A percentile compares a stretch with the other conserved stretches of the same genome.
Conservation (phyloP, 2,113 vertebrate species). For the Pongo abelii region DNA sequence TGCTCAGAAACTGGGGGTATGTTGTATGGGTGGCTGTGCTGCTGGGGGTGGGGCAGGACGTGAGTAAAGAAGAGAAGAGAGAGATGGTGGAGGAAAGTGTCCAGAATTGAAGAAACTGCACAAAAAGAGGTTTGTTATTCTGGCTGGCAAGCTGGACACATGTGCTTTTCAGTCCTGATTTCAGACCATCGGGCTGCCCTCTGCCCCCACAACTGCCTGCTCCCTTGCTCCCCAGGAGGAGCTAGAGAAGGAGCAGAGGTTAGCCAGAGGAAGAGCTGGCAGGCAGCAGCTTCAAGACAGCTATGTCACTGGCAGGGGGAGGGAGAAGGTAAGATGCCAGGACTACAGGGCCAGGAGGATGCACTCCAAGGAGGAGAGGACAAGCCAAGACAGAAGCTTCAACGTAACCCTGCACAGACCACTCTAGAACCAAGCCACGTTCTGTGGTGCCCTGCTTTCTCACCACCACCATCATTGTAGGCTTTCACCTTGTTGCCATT, state of each 20-base stretch:
- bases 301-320: slow-evolving; percentile 76
- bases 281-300: slow-evolving; percentile 71
- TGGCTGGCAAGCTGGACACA: background rate
- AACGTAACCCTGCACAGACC: accelerated
- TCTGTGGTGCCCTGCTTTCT: background rate
- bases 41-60: background rate
- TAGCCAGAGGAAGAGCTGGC: slow-evolving; percentile 85
- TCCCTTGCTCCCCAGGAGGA: slow-evolving; percentile 75
- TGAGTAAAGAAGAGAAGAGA: background rate
- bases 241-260: slow-evolving; percentile 73
- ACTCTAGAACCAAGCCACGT: accelerated
- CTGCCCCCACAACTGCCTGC: slow-evolving; percentile 75
- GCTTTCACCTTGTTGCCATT: background rate
- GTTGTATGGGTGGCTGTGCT: background rate
- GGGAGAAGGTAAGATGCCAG: background rate
- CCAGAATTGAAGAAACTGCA: background rate
- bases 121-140: background rate
- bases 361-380: background rate
- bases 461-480: too few species aligned
- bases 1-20: background rate
- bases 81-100: accelerated
- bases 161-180: slow-evolving; percentile 63
- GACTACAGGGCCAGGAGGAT: background rate
- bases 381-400: too few species aligned
- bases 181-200: slow-evolving; percentile 59